Conservation (phyloP, 2,888 invertebrate genomes). For the Troides oblongomaculatus region DNA sequence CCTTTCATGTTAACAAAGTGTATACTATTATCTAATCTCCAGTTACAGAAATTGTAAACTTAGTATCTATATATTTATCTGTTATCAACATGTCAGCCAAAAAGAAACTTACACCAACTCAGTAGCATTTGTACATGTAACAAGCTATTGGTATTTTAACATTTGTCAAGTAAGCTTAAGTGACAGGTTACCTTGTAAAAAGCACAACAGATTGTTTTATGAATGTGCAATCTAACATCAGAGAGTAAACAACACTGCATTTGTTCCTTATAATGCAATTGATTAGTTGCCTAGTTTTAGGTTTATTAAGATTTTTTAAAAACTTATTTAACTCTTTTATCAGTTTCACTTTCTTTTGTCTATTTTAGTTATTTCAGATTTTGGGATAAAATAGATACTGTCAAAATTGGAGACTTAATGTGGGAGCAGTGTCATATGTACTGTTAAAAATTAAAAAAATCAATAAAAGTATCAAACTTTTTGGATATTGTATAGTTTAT, state of each 20-base stretch:
- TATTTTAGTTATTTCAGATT: not conserved
- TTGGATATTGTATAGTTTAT: not conserved
- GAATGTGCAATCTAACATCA: not conserved
- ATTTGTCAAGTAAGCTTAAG: slow-evolving; percentile 14
- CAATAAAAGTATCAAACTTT: too few relatives aligned
- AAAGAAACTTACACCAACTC: not conserved
- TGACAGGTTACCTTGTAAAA: slow-evolving; percentile 4
- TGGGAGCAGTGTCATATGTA: too few relatives aligned
- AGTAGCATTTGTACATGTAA: not conserved
- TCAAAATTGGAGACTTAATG: not conserved
- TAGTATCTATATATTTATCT: slow-evolving; percentile 1
- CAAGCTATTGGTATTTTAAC: slow-evolving; percentile 5
- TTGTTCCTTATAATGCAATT: slow-evolving; percentile 2
- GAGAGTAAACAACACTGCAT: not conserved
- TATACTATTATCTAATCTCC: slow-evolving; percentile 33
- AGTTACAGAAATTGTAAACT: slow-evolving; percentile 30
- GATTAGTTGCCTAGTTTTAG: not conserved
- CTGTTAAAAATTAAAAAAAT: too few relatives aligned
- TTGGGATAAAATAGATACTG: not conserved
- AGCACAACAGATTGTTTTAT: slow-evolving; percentile 6
- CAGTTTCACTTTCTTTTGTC: not conserved
- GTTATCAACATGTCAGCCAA: not conserved
- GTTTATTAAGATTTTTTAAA: not conserved
- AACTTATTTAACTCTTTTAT: not conserved
- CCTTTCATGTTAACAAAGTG: slow-evolving; percentile 8